Base-by-base conservation (phyloP, 2,113 vertebrate genomes). In the Hippocampus abdominalis region DNA sequence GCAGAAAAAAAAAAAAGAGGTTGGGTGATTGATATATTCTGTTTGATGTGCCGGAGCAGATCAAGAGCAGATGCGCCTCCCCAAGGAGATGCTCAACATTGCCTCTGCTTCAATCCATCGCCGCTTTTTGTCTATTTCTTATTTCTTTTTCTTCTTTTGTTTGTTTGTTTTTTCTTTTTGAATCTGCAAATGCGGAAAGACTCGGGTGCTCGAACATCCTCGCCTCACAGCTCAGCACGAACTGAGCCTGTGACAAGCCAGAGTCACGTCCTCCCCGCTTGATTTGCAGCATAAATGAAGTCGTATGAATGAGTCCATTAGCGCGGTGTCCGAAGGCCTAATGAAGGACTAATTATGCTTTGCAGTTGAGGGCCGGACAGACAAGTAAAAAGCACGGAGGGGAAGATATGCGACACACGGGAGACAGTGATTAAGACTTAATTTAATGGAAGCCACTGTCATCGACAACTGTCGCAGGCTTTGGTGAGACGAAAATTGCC, bases 321-420 rank as follows among this genome's bases (percentile, higher is more conserved):
- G 85, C 20, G 48, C 72, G 72, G 83, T 83, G 86, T 89, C 74
- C 74, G 76, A 74, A 63, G 71, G 79, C 80, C 78, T 91, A 90
- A 91, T 89, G 78, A 89, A 83, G 76, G 75, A 75, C 70, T 90
- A 90, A 89, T 91, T 91, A 88, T 85, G 75, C 80, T 72, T 84
- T 82, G 68, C 48, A 75, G 60, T 88, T 72, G 83, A 86, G 77
- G 69, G 53, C 74, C 61, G 65, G 62, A 73, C 70, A 77, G 80
- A 72, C 69, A 73, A 49, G 71, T 82, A 75, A 81, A 53, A 66
- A 70, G 66, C 72, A 70, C 6, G 25, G 59, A 69, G 74, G 67
- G 36, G 36, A 63, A 70, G 59, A 67, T 44, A 66, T 77, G 76
- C 66, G 70, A 69, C 56, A 51, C 60, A 53, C 64, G 63, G 51